Base-by-base conservation (phyloP, 2,113 vertebrate genomes). In the Aix galericulata region DNA sequence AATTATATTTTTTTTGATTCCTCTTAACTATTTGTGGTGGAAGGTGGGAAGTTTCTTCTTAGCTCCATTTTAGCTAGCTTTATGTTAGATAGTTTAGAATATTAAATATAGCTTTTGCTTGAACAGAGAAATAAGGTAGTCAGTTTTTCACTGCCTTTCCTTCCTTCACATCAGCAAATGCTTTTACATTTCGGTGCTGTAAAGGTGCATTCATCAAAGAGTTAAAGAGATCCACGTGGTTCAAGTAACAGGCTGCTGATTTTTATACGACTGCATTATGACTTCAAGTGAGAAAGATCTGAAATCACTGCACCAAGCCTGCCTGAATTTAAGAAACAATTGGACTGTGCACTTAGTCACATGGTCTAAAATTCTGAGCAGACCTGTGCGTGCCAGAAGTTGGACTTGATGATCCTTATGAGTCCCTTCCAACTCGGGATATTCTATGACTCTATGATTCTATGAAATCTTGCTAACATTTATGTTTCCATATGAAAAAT, bases 21-120 rank as follows among this genome's bases (percentile, higher is more conserved):
- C 62, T 69, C 6, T 0, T 48, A 16, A 9, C 0, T 2, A 9
- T 36, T 29, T 42, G 8, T 44, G 16, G 3, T 34, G 1, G 15
- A 44, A 53, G 4, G 12, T 31, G 12, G 11, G 18, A 67, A 34
- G 6, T 5, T 53, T 68, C 13, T 16, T 17, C n/a, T 81, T 22
- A 42, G 25, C 9, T 27, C 5, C 17, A 32, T 8, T 20, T 53
- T 23, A 46, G 8, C 4, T 8, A 60, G 11, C 14, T 62, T 55
- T 53, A 17, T 17, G 25, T 29, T 13, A n/a, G 10, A 22, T 31
- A 29, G 2, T 36, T 75, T 18, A 18, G 36, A 48, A 34, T 56
- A 32, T 66, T 63, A 44, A 5, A 7, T 12, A 34, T 1, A 6
- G 32, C 8, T 82, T 83, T 48, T 58, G 26, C 25, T 75, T 66